Percentiles rank a stretch among this genome's conserved stretches.
Evolutionary conservation across 2,888 invertebrate species (phyloP).

Genomic region (Caenorhabditis sinica): DNA sequence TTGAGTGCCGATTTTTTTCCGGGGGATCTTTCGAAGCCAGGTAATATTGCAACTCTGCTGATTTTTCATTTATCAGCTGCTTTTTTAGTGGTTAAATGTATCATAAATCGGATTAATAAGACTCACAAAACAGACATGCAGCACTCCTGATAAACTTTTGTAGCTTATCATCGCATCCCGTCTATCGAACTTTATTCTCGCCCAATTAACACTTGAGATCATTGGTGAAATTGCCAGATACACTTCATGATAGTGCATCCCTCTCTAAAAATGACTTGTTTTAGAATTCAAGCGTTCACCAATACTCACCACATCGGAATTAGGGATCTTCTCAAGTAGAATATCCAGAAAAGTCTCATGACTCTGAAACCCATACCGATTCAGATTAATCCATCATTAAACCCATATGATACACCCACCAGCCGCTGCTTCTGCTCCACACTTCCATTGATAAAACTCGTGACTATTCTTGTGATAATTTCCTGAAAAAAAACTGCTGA

Average conservation of each 20-base stretch:
- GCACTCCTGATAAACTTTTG: constrained; percentile 14
- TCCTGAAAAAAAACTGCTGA: constrained; percentile 37
- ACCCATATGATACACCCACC: neutral
- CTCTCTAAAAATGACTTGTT: constrained; percentile 24
- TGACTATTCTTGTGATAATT: constrained; percentile 25
- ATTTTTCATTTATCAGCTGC: no score
- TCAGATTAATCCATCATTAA: no score
- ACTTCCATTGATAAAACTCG: constrained; percentile 30
- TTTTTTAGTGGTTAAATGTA: no score
- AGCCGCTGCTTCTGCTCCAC: constrained; percentile 16
- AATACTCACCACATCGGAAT: constrained; percentile 20
- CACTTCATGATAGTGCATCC: constrained; percentile 46
- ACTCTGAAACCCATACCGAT: no score
- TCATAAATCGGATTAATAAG: neutral
- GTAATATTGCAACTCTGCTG: no score
- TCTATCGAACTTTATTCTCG: constrained; percentile 23
- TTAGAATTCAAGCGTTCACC: neutral
- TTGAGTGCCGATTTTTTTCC: no score
- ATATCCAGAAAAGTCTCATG: constrained; percentile 33
- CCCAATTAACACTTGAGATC: constrained; percentile 37
- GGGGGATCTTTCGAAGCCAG: no score
- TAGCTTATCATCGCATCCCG: constrained; percentile 18
- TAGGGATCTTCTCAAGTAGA: constrained; percentile 22
- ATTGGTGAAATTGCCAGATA: constrained; percentile 45
- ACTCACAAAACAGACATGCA: constrained; percentile 40